Percentiles rank a stretch among this genome's conserved stretches.
Evolutionary conservation across 1,140 invertebrate species (phyloP).

Genomic region (Drosophila chauvacae): DNA sequence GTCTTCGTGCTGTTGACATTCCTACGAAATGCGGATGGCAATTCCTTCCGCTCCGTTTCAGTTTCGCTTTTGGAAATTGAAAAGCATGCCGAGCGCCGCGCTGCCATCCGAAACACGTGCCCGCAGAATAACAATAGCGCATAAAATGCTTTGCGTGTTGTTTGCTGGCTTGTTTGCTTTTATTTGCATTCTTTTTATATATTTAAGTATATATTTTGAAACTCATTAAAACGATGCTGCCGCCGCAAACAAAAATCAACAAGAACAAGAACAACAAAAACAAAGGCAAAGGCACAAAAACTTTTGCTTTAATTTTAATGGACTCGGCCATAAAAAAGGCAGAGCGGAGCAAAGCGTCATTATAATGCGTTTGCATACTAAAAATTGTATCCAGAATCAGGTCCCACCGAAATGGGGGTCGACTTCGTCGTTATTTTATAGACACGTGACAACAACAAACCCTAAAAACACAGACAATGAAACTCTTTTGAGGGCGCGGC

Average conservation of each 20-base stretch:
- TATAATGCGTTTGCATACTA: slow-evolving; percentile 80
- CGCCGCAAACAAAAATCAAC: slow-evolving; percentile 16
- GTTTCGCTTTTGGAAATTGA: slow-evolving; percentile 58
- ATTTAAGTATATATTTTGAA: slow-evolving; percentile 51
- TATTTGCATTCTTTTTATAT: slow-evolving; percentile 55
- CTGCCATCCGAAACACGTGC: slow-evolving; percentile 46
- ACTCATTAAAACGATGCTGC: slow-evolving; percentile 65
- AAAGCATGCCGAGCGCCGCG: slow-evolving; percentile 32
- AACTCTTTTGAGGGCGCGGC: slow-evolving; percentile 58
- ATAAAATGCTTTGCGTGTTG: slow-evolving; percentile 46
- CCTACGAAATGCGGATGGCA: slow-evolving; percentile 29
- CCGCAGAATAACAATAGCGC: slow-evolving; percentile 48
- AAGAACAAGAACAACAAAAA: background rate
- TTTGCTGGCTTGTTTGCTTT: slow-evolving; percentile 44
- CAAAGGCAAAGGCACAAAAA: slow-evolving; percentile 34
- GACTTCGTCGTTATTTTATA: slow-evolving; percentile 57
- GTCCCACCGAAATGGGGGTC: slow-evolving; percentile 49
- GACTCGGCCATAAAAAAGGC: slow-evolving; percentile 68
- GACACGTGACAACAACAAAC: slow-evolving; percentile 77
- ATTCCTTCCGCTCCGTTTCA: slow-evolving; percentile 48
- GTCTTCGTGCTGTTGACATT: slow-evolving; percentile 62
- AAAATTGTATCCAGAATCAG: slow-evolving; percentile 72
- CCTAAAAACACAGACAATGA: slow-evolving; percentile 65
- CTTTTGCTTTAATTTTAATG: slow-evolving; percentile 82
- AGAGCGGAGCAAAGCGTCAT: slow-evolving; percentile 63